phyloP scores from a whole-genome alignment of 2,113 vertebrate genomes.

The Oxyura jamaicensis region DNA sequence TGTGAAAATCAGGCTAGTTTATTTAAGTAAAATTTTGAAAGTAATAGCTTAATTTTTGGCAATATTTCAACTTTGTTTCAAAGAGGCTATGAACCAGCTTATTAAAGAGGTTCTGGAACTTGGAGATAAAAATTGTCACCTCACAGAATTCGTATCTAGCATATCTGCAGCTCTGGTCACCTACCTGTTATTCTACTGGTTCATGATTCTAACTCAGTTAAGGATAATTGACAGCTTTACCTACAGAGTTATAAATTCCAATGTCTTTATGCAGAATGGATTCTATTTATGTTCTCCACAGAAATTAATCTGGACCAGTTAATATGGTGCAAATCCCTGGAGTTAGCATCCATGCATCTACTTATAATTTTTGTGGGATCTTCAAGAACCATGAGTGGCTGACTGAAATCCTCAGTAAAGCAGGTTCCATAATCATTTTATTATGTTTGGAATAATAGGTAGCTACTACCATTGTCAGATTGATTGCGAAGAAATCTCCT shows the following conservation, averaged over 20 bases:
- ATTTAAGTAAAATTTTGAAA: background rate
- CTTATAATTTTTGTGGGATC: background rate
- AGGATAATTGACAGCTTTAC: background rate
- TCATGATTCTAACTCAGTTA: background rate
- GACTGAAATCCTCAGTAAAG: background rate
- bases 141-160: background rate
- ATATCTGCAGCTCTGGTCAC: background rate
- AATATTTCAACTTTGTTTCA: background rate
- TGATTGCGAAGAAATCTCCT: slow-evolving; percentile 19
- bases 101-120: background rate
- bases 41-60: background rate
- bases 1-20: background rate
- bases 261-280: background rate
- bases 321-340: background rate
- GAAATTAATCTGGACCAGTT: background rate
- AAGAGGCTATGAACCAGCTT: background rate
- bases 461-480: background rate
- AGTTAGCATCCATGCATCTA: background rate
- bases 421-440: background rate
- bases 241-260: background rate
- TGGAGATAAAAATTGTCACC: background rate
- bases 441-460: background rate
- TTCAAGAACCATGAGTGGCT: background rate
- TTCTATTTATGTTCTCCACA: background rate
- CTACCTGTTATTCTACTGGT: background rate